A percentile compares a stretch with the other conserved stretches of the same genome.
Evolutionary conservation across 2,797 vertebrate species (phyloP).

Genomic region (Cryptoprocta ferox): DNA sequence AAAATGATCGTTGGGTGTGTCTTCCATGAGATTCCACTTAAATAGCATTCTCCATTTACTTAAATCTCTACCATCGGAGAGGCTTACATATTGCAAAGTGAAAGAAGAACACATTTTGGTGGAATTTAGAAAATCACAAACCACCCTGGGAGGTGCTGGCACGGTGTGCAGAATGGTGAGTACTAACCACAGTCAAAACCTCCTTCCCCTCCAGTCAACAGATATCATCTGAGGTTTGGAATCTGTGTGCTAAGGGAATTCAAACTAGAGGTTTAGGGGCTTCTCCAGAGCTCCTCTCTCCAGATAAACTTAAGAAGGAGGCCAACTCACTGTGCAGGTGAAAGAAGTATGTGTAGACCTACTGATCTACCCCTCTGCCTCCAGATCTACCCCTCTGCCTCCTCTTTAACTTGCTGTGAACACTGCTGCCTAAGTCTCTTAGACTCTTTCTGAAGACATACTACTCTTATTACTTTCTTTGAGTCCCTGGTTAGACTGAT

Average conservation of each 20-base stretch:
- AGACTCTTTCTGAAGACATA: neutral
- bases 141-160: constrained; percentile 25
- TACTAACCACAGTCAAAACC: constrained; percentile 26
- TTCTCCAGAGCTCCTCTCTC: neutral
- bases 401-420: neutral
- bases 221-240: neutral
- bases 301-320: neutral
- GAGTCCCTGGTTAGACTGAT: neutral
- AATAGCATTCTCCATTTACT: constrained; percentile 51
- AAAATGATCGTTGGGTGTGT: constrained; percentile 63
- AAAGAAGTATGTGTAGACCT: neutral
- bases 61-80: constrained; percentile 53
- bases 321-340: too few relatives aligned
- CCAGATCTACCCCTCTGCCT: neutral
- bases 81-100: constrained; percentile 36
- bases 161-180: neutral
- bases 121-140: constrained; percentile 61
- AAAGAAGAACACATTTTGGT: constrained; percentile 60
- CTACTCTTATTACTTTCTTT: neutral
- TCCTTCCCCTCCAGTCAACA: neutral
- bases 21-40: constrained; percentile 57
- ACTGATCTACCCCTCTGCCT: too few relatives aligned
- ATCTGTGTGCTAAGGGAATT: neutral
- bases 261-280: neutral
- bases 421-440: neutral